Evolutionary conservation across 2,888 invertebrate genomes (phyloP).

Genomic region (Theretra japonica): DNA sequence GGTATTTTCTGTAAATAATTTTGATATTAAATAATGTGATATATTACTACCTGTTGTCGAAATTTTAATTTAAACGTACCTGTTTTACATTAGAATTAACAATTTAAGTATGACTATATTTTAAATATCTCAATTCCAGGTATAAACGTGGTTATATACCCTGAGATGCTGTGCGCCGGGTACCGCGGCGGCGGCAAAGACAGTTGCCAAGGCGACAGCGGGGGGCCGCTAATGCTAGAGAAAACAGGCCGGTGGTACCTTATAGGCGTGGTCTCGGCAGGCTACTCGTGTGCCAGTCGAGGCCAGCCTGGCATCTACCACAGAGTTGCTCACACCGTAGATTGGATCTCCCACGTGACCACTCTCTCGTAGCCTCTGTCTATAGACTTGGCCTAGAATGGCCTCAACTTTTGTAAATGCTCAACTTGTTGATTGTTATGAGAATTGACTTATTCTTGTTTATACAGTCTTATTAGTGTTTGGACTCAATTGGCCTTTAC

Average conservation of each 20-base stretch:
- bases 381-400: slow-evolving; percentile 19
- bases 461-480: slow-evolving; percentile 20
- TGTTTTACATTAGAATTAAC: no score
- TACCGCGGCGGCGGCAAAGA: slow-evolving; percentile 95
- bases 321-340: slow-evolving; percentile 95
- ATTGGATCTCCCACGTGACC: slow-evolving; percentile 92
- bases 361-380: slow-evolving; percentile 65
- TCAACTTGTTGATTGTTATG: slow-evolving; percentile 18
- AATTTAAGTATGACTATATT: background rate
- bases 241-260: slow-evolving; percentile 94
- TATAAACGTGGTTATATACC: slow-evolving; percentile 95
- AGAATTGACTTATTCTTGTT: slow-evolving; percentile 24
- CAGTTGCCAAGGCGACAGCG: slow-evolving; percentile 92
- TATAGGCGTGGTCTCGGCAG: slow-evolving; percentile 96
- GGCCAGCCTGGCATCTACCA: slow-evolving; percentile 98
- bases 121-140: slow-evolving; percentile 73
- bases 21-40: background rate
- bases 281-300: slow-evolving; percentile 96
- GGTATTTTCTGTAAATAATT: no score
- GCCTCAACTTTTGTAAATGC: slow-evolving; percentile 17
- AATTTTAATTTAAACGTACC: no score
- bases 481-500: background rate
- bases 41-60: background rate
- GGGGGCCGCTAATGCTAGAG: slow-evolving; percentile 96
- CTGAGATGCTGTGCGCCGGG: slow-evolving; percentile 98